A percentile compares a stretch with the other conserved stretches of the same genome.
Evolutionary conservation across 2,113 vertebrate genomes (phyloP).

Genomic region (Gallinago jamesoni): DNA sequence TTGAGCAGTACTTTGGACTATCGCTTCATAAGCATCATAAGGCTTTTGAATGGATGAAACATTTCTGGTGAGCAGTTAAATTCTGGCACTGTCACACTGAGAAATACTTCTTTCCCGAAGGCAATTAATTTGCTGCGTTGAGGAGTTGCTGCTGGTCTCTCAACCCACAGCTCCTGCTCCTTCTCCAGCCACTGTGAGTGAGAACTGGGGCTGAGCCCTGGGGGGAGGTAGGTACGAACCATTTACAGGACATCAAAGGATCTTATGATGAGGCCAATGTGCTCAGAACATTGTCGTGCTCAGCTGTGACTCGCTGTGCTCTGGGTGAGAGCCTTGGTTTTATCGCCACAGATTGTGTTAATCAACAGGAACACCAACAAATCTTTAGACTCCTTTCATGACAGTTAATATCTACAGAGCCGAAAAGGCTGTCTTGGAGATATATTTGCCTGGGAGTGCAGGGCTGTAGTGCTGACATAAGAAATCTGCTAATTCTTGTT

Average conservation of each 20-base stretch:
- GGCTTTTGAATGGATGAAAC: not conserved
- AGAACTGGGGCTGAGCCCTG: not conserved
- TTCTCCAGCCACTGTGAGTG: not conserved
- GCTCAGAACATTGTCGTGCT: not conserved
- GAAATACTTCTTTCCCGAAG: not conserved
- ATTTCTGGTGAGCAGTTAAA: not conserved
- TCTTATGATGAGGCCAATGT: not conserved
- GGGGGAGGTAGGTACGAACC: fast-evolving
- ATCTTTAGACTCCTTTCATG: not conserved
- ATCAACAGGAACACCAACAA: not conserved
- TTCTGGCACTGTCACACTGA: not conserved
- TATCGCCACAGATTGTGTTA: not conserved
- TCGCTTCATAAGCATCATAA: not conserved
- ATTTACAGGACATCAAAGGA: not conserved
- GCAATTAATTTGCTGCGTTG: not conserved
- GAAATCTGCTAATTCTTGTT: not conserved
- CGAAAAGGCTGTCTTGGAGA: not conserved
- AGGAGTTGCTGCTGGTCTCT: not conserved
- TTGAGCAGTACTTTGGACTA: not conserved
- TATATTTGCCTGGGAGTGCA: not conserved
- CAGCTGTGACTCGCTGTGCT: not conserved
- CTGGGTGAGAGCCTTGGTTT: not conserved
- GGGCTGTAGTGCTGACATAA: not conserved
- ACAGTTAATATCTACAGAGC: conserved; percentile 3
- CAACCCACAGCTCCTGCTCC: not conserved